Evolutionary conservation across 2,888 invertebrate species (phyloP).

Genomic region (Blastobasis adustella): DNA sequence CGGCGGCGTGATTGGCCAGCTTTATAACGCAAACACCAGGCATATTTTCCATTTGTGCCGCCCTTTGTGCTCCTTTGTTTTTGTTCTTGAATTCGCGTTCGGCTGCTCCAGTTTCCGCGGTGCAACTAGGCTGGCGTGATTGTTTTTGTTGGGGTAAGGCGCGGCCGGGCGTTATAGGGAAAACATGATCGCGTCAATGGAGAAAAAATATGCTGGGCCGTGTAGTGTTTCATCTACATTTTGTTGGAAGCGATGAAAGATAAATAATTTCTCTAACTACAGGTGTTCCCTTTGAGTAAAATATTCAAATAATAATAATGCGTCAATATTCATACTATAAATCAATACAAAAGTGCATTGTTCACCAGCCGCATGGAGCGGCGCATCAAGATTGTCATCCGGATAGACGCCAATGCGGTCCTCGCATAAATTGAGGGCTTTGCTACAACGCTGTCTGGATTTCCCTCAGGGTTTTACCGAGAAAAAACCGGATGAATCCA

Average conservation of each 20-base stretch:
- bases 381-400: conserved; percentile 58
- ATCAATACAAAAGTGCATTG: conserved; percentile 39
- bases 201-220: too few relatives aligned
- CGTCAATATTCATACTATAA: too few relatives aligned
- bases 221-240: too few relatives aligned
- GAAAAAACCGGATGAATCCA: conserved; percentile 49
- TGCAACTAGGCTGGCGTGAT: neutral
- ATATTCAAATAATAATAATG: too few relatives aligned
- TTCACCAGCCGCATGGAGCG: conserved; percentile 39
- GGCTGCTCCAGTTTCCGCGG: conserved; percentile 9
- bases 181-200: neutral
- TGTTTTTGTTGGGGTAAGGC: neutral
- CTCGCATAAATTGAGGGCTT: conserved; percentile 66
- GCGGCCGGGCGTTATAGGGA: neutral
- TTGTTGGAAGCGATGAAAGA: too few relatives aligned
- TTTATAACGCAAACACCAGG: conserved; percentile 55
- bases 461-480: conserved; percentile 61
- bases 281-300: too few relatives aligned
- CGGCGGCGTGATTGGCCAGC: conserved; percentile 55
- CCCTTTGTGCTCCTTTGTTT: conserved; percentile 31
- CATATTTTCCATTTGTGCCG: conserved; percentile 47
- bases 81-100: conserved; percentile 27
- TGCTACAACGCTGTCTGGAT: conserved; percentile 50
- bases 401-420: conserved; percentile 52
- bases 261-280: too few relatives aligned